phyloP scores from a whole-genome alignment of 2,888 invertebrate genomes.

The Pachymerium ferrugineum region DNA sequence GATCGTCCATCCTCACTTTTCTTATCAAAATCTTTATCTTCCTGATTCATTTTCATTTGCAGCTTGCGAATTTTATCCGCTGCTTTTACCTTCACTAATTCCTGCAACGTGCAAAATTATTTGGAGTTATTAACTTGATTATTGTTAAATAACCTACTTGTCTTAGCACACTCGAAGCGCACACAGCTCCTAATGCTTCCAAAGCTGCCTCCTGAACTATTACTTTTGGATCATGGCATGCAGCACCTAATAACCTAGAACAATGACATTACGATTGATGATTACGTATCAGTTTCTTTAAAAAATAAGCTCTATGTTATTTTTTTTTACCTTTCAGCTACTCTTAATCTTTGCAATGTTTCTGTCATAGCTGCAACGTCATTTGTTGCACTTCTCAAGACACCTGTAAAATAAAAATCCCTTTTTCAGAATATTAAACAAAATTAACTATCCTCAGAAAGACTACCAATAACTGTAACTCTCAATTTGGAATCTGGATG shows the following conservation, averaged over 20 bases:
- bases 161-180: background rate
- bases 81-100: background rate
- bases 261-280: background rate
- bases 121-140: no score
- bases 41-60: background rate
- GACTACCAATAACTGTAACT: conserved; percentile 14
- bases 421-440: background rate
- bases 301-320: no score
- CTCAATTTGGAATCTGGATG: background rate
- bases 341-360: background rate
- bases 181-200: background rate
- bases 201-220: conserved; percentile 5
- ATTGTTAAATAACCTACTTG: no score
- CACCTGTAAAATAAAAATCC: background rate
- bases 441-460: no score
- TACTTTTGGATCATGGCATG: background rate
- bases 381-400: background rate
- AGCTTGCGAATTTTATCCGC: background rate
- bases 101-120: no score
- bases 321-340: background rate
- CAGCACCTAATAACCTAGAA: background rate
- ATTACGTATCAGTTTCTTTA: background rate
- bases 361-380: background rate
- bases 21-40: background rate
- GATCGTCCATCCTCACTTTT: background rate